Evolutionary conservation across 2,113 vertebrate genomes (phyloP).

Genomic region (Aleadryas rufinucha): DNA sequence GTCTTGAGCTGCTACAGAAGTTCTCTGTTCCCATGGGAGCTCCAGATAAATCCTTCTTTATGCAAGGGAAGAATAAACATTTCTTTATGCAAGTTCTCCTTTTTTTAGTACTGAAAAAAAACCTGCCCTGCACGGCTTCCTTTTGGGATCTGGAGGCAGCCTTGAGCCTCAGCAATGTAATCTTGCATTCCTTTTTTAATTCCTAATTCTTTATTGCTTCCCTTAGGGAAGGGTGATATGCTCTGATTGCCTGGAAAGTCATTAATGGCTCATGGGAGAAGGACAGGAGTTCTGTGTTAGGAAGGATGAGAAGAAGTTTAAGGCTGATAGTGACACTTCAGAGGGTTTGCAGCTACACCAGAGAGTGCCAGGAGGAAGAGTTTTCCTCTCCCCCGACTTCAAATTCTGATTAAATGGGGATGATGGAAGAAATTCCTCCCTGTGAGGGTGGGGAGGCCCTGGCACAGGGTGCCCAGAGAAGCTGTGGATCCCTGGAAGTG

Average conservation of each 20-base stretch:
- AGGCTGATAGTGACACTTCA: background rate
- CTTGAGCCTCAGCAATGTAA: background rate
- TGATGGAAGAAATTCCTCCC: background rate
- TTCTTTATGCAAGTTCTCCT: constrained; percentile 55
- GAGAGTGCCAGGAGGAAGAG: background rate
- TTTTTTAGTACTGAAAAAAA: constrained; percentile 39
- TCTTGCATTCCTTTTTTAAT: background rate
- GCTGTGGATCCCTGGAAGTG: background rate
- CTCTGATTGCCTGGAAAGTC: background rate
- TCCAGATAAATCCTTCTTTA: constrained; percentile 33
- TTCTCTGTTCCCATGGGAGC: constrained; percentile 20
- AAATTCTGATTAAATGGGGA: background rate
- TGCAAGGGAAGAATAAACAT: constrained; percentile 35
- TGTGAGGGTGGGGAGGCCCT: background rate
- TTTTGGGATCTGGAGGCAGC: constrained; percentile 37
- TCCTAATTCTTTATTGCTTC: background rate
- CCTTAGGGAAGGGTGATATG: background rate
- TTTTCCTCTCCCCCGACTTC: background rate
- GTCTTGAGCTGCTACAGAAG: background rate
- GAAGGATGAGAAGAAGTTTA: background rate
- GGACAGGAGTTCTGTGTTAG: background rate
- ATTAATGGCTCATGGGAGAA: background rate
- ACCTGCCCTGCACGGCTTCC: background rate
- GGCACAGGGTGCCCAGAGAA: background rate
- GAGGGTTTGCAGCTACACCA: background rate